These are phyloP conservation scores for Squalus acanthias DNA, from an alignment of 2,797 vertebrate species.

Conservation along the genomic window DNA sequence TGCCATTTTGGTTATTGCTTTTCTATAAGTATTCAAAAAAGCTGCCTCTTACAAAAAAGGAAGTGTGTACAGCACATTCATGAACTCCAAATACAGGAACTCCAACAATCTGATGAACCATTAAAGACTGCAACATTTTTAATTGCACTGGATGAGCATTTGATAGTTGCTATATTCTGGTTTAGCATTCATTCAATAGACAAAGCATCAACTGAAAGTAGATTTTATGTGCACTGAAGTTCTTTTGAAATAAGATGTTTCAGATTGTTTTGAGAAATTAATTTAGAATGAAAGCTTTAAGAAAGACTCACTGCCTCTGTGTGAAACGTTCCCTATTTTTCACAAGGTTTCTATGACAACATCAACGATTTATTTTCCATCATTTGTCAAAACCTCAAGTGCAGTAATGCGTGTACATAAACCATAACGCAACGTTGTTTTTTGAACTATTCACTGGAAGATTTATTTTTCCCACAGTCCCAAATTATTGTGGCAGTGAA, in stretches of 20 bases:
- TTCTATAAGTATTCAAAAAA: no score
- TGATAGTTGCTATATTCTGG: neutral
- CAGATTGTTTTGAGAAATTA: constrained; percentile 6
- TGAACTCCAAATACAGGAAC: neutral
- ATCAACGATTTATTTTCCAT: constrained; percentile 14
- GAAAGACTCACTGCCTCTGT: neutral
- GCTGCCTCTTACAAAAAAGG: no score
- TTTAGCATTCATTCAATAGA: neutral
- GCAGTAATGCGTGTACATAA: neutral
- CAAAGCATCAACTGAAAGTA: neutral
- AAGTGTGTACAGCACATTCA: no score
- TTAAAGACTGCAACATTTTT: neutral
- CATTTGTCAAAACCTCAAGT: constrained; percentile 7
- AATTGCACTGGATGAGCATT: neutral
- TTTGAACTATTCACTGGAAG: neutral
- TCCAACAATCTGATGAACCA: neutral
- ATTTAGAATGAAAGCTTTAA: constrained; percentile 13
- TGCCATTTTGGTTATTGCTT: no score
- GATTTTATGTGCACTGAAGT: neutral
- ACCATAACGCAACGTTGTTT: neutral
- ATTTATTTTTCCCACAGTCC: neutral
- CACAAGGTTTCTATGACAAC: constrained; percentile 33
- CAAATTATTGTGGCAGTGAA: neutral
- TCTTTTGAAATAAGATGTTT: neutral
- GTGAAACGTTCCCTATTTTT: neutral